phyloP scores from a whole-genome alignment of 2,797 vertebrate genomes.

The Delichon dasypus region DNA sequence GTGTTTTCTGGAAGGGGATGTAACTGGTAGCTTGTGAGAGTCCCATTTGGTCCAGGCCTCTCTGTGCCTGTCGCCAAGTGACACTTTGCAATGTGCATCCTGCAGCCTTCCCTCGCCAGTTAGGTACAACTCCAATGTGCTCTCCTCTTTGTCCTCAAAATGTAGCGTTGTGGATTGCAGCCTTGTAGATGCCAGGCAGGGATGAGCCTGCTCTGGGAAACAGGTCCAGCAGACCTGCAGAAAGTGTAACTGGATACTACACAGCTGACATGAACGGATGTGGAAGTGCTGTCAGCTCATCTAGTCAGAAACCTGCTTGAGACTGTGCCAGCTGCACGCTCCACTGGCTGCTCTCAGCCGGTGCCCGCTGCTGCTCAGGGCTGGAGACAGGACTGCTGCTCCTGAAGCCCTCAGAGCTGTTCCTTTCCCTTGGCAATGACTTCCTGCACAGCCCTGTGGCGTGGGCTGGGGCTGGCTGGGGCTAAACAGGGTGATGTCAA shows the following conservation, averaged over 20 bases:
- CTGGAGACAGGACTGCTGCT: not conserved
- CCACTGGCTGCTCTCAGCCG: not conserved
- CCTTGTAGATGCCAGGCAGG: not conserved
- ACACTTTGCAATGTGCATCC: constrained; percentile 6
- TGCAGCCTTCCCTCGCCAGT: not conserved
- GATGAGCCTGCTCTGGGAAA: not conserved
- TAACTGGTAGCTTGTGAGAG: not conserved
- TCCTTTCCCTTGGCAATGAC: not conserved
- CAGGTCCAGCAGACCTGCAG: not conserved
- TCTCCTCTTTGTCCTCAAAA: not conserved
- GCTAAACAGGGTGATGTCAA: not conserved
- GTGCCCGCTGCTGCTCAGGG: not conserved
- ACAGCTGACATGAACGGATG: not conserved
- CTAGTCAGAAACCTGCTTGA: not conserved
- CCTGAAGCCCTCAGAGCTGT: not conserved
- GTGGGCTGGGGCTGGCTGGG: not conserved
- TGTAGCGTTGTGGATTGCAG: not conserved
- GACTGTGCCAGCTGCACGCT: not conserved
- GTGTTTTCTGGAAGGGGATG: not conserved
- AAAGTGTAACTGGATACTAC: not conserved
- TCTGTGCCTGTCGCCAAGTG: not conserved
- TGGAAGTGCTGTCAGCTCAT: constrained; percentile 13
- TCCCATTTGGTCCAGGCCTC: not conserved
- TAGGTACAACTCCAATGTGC: not conserved
- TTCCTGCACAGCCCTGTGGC: not conserved